phyloP scores from a whole-genome alignment of 2,888 invertebrate species.

The Busseola fusca region DNA sequence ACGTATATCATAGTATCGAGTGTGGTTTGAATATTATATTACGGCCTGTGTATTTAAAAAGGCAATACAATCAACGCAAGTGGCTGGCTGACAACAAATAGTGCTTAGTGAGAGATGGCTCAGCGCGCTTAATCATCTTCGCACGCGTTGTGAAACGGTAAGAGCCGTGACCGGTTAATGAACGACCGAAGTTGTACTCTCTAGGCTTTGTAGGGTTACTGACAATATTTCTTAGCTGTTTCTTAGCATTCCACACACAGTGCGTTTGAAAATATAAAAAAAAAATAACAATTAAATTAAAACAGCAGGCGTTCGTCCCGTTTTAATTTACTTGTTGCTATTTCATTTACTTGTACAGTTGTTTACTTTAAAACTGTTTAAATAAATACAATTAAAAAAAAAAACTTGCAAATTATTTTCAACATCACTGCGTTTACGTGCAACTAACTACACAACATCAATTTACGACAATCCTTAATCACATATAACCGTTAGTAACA shows the following conservation, averaged over 20 bases:
- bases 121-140: too few species aligned
- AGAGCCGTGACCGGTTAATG: too few species aligned
- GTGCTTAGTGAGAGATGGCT: too few species aligned
- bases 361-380: not conserved
- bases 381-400: not conserved
- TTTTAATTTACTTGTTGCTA: too few species aligned
- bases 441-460: slow-evolving; percentile 41
- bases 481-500: slow-evolving; percentile 46
- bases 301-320: not conserved
- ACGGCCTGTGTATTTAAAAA: too few species aligned
- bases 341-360: too few species aligned
- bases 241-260: slow-evolving; percentile 30
- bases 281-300: not conserved
- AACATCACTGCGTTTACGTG: slow-evolving; percentile 29
- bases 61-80: too few species aligned
- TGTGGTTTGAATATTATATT: too few species aligned
- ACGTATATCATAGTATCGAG: too few species aligned
- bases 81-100: too few species aligned
- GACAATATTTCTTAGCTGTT: slow-evolving; percentile 25
- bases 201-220: slow-evolving; percentile 35
- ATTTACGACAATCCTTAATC: slow-evolving; percentile 27
- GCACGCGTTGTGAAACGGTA: too few species aligned
- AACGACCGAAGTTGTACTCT: slow-evolving; percentile 39
- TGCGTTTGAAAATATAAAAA: slow-evolving; percentile 33
- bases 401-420: slow-evolving; percentile 27